Base-by-base conservation (phyloP, 2,113 vertebrate genomes). In the Delphinus delphis region DNA sequence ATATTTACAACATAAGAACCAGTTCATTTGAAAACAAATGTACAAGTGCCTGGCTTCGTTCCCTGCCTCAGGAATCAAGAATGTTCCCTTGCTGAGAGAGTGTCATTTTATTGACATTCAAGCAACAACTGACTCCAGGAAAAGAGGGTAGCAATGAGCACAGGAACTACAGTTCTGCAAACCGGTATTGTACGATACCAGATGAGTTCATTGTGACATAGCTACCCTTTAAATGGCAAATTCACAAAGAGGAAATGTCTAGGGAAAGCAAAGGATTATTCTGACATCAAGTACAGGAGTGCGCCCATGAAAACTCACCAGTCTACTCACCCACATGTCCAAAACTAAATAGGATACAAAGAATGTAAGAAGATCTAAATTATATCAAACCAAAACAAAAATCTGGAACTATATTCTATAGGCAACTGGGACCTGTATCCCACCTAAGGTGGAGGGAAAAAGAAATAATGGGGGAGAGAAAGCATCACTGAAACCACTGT, bases 1-100 rank as follows among this genome's bases (percentile, higher is more conserved):
- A 96, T 93, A 98, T 96, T 98, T 95, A 98, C 97, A 96, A 71
- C 67, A 26, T 92, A 82, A 96, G 91, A 95, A 85, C 70, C 25
- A 80, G 70, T 92, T 88, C 55, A 71, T 88, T 53, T 84, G 92
- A 97, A 97, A 98, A 93, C 77, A 96, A 94, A 94, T 5, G 36
- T 50, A 47, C 82, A 71, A 96, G 92, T 47, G 83, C 86, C 88
- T 95, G 95, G 97, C 95, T 95, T 67, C 0, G 1, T 90, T 94
- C 96, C 90, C 96, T 77, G 82, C 41, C 88, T 89, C 25, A n/a
- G 89, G 79, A 92, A 95, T 87, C 79, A 92, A 96, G 93, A 98
- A 96, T 97, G 96, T 93, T 89, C 96, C 62, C 86, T 97, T 93
- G 79, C 88, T 95, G 94, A 98, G 97, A 89, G 95, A 50, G 44